These are phyloP conservation scores for Leptopterna dolabrata DNA, from an alignment of 2,888 invertebrate species.

Conservation along the genomic window DNA sequence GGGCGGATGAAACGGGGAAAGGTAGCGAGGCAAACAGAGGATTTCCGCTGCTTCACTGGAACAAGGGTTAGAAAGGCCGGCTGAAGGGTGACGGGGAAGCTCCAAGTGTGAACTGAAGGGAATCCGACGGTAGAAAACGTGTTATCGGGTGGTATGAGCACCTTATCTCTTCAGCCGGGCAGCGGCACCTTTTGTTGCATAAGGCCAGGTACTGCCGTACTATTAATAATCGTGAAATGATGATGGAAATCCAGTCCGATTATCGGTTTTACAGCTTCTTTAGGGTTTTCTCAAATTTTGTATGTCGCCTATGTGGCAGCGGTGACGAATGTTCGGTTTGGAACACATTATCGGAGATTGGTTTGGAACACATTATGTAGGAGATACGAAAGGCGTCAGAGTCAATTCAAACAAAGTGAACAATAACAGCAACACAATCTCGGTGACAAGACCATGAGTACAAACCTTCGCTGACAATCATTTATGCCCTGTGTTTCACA, in stretches of 20 bases:
- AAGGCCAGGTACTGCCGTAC: background rate
- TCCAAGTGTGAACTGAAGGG: background rate
- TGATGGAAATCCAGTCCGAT: background rate
- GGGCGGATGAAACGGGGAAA: background rate
- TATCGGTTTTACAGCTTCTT: background rate
- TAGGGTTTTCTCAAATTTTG: background rate
- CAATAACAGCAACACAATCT: no score
- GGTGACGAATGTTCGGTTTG: no score
- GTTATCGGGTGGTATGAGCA: background rate
- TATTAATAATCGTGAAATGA: background rate
- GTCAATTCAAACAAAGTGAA: no score
- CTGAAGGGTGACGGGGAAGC: background rate
- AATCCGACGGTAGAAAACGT: background rate
- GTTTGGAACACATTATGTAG: no score
- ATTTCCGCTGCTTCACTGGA: background rate
- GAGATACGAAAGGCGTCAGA: no score
- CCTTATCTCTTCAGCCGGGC: background rate
- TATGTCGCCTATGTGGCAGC: no score
- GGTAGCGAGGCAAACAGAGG: background rate
- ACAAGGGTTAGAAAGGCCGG: background rate
- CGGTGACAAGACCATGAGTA: no score
- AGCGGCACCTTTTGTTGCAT: background rate
- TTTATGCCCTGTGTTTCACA: no score
- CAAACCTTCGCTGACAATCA: no score
- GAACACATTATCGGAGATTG: no score